Conservation (phyloP, 2,888 invertebrate species). For the Chorisops tibialis region DNA sequence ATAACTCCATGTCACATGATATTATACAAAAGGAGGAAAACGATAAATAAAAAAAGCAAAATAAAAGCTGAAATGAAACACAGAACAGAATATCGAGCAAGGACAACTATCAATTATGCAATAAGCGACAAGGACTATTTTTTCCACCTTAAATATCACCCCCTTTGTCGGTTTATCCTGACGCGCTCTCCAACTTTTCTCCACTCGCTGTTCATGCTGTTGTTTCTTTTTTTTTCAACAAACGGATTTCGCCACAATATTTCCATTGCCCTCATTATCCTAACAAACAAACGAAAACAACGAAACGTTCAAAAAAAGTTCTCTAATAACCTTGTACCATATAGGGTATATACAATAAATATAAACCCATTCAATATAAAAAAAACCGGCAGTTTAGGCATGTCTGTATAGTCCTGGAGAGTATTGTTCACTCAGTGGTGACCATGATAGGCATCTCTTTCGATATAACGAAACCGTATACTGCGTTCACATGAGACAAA, state of each 20-base stretch:
- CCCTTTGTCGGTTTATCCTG: too few relatives aligned
- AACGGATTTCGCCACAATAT: conserved; percentile 23
- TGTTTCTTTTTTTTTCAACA: conserved; percentile 4
- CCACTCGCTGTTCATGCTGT: too few relatives aligned
- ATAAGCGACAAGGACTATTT: conserved; percentile 2
- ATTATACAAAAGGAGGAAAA: not conserved
- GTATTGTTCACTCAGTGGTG: not conserved
- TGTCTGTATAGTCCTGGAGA: not conserved
- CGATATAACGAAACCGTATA: not conserved
- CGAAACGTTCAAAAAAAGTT: conserved; percentile 17
- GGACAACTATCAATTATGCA: conserved; percentile 23
- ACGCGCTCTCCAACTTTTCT: too few relatives aligned
- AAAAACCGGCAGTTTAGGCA: not conserved
- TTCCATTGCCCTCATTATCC: conserved; percentile 27
- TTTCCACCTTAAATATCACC: too few relatives aligned
- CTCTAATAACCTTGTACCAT: conserved; percentile 29
- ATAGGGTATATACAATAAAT: conserved; percentile 4
- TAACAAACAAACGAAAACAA: conserved; percentile 25
- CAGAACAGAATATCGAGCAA: conserved; percentile 20
- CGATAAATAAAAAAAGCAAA: not conserved
- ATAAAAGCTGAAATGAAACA: not conserved
- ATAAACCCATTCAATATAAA: not conserved
- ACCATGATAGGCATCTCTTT: not conserved
- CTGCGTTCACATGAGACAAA: too few relatives aligned
- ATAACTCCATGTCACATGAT: conserved; percentile 14